Evolutionary conservation across 2,113 vertebrate species (phyloP).

Genomic region (Sander lucioperca): DNA sequence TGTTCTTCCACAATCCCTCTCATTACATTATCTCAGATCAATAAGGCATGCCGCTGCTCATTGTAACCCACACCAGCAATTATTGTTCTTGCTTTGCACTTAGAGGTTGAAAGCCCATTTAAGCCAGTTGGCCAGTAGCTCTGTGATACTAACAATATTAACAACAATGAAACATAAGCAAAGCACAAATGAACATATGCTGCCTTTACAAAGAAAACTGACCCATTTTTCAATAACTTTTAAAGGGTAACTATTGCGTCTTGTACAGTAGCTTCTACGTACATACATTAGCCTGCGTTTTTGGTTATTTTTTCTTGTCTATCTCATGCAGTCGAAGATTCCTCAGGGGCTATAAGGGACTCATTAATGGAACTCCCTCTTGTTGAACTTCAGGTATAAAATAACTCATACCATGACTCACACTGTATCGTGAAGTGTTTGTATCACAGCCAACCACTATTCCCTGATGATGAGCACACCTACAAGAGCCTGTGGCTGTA

Average conservation of each 20-base stretch:
- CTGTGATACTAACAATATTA: slow-evolving; percentile 8
- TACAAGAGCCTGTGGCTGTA: slow-evolving; percentile 24
- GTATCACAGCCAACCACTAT: slow-evolving; percentile 24
- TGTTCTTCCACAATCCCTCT: slow-evolving; percentile 32
- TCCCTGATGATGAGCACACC: slow-evolving; percentile 42
- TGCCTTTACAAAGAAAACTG: slow-evolving; percentile 1
- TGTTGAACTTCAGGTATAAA: slow-evolving; percentile 35
- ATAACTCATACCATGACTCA: slow-evolving; percentile 46
- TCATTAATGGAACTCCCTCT: slow-evolving; percentile 44
- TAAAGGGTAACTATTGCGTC: background rate
- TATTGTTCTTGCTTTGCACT: slow-evolving; percentile 29
- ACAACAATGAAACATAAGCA: background rate
- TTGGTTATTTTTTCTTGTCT: background rate
- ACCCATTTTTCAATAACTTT: background rate
- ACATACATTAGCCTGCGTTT: background rate
- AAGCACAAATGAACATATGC: slow-evolving; percentile 2
- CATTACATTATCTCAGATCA: slow-evolving; percentile 60
- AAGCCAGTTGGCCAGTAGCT: background rate
- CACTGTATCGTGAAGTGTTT: slow-evolving; percentile 35
- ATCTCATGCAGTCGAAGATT: slow-evolving; percentile 12
- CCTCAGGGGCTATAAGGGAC: background rate
- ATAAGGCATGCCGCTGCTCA: slow-evolving; percentile 30
- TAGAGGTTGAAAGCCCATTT: slow-evolving; percentile 49
- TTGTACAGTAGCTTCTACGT: background rate
- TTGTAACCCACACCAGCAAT: slow-evolving; percentile 13